Evolutionary conservation across 2,113 vertebrate species (phyloP), one percentile per base, ranked within the genome.

Genomic region (Mellivora capensis): DNA sequence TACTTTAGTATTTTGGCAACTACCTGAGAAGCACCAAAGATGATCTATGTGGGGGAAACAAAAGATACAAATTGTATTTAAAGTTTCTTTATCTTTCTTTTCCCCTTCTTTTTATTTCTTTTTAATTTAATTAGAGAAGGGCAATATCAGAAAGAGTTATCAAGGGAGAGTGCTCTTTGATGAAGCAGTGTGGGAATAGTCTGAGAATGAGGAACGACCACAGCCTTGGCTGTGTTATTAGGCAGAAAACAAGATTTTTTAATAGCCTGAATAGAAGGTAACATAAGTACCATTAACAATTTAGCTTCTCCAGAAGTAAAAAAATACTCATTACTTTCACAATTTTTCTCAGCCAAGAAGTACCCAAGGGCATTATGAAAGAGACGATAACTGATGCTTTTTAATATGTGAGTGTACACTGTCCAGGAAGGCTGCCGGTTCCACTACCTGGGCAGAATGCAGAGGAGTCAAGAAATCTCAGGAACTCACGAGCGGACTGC

Each of bases 291-390:
- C 79, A 87, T 95, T 95, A 96, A 82, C 69, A 82, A 61, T 91
- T 95, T 59, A 74, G 74, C 74, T 91, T 97, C 83, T 97, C 67
- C 61, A 76, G 52, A 86, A 96, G 39, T 59, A 7, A 90, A 72
- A 81, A 83, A 91, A 34, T 47, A 12, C 59, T 96, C 74, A 96
- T 94, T 96, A 86, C 72, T 83, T 95, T 86, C 83, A 83, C 74
- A 93, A 80, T 95, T 96, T 96, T 93, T 97, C 90, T 91, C 87
- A 91, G 82, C 80, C 90, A 96, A 86, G 92, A 96, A 83, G 74
- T 44, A 54, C 87, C 67, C 87, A 72, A 74, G 69, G 87, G 94
- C 79, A 74, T 84, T 79, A 37, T 83, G 69, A 95, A 91, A 67
- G 47, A 59, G 27, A 91, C 1, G 4, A 29, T 83, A 97, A 94